Percentiles rank a stretch among this genome's conserved stretches.
Conservation (phyloP, 1,140 invertebrate genomes). For the Popillia japonica region DNA sequence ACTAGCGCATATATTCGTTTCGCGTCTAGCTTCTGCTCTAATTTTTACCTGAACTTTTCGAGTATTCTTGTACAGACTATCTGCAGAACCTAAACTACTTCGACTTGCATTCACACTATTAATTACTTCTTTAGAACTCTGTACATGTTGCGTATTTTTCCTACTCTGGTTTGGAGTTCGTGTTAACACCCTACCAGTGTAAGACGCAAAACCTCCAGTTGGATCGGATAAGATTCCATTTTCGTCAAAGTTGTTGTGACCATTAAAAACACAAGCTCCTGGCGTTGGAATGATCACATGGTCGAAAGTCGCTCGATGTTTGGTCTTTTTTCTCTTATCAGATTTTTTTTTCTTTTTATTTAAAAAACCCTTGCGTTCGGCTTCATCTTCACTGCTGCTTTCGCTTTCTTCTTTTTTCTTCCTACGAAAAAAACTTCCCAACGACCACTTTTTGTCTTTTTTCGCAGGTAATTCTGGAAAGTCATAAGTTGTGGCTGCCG, state of each 20-base stretch:
- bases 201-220: conserved; percentile 60
- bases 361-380: conserved; percentile 61
- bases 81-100: conserved; percentile 61
- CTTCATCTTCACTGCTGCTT: conserved; percentile 70
- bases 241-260: conserved; percentile 60
- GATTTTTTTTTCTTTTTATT: conserved; percentile 62
- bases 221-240: conserved; percentile 57
- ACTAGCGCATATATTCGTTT: conserved; percentile 68
- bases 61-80: conserved; percentile 64
- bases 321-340: conserved; percentile 57
- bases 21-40: conserved; percentile 67
- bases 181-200: conserved; percentile 59
- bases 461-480: conserved; percentile 58
- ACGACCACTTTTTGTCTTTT: conserved; percentile 75
- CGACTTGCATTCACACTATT: conserved; percentile 34
- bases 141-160: conserved; percentile 44
- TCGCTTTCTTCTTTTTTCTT: conserved; percentile 69
- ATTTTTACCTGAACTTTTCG: conserved; percentile 65
- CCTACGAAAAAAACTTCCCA: conserved; percentile 74
- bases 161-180: conserved; percentile 50
- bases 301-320: conserved; percentile 52
- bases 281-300: conserved; percentile 52
- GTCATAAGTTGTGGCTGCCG: conserved; percentile 53
- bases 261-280: conserved; percentile 47
- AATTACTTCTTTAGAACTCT: conserved; percentile 24